Evolutionary conservation across 2,797 vertebrate genomes (phyloP), one percentile per base, ranked within the genome.

Genomic region (Semaprochilodus insignis): DNA sequence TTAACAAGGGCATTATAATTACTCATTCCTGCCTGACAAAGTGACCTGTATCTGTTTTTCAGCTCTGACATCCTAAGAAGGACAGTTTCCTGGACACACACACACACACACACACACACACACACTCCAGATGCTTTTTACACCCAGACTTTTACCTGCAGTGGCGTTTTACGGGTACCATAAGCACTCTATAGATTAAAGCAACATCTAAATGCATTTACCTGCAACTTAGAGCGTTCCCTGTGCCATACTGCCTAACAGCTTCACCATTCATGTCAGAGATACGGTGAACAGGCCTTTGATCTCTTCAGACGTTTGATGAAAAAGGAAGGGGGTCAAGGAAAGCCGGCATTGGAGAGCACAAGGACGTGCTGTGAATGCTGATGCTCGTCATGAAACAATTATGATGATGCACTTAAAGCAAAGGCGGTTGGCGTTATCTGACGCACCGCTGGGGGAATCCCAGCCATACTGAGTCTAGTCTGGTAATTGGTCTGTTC

Each of bases 281-380:
- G 34, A 40, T 23, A 4, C 10, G 69, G 23, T 0, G 44, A 72
- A 52, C 44, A 52, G n/a, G 13, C 31, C 57, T 75, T 75, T 75
- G 74, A 75, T 75, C 55, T 57, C 40, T 17, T 25, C 74, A 40
- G 55, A 25, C 21, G 6, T 40, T 55, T 62, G 55, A 40, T 60
- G 74, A 44, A 44, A 60, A n/a, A 62, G 57, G 74, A 75, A 75
- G 11, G 34, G 69, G 72, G 72, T 74, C 51, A 57, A 34, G 52
- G 71, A 34, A 54, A 73, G n/a, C 11, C 14, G 6, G 40, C 69
- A 15, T n/a, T n/a, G n/a, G 10, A 54, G 25, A 25, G 48, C 23
- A 31, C 10, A 31, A 34, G 16, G 51, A 59, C 27, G 31, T 40
- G 55, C 73, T 40, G 54, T 40, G 73, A n/a, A n/a, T 75, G 60